Evolutionary conservation across 1,140 invertebrate genomes (phyloP).

Genomic region (Dendroctonus ponderosae): DNA sequence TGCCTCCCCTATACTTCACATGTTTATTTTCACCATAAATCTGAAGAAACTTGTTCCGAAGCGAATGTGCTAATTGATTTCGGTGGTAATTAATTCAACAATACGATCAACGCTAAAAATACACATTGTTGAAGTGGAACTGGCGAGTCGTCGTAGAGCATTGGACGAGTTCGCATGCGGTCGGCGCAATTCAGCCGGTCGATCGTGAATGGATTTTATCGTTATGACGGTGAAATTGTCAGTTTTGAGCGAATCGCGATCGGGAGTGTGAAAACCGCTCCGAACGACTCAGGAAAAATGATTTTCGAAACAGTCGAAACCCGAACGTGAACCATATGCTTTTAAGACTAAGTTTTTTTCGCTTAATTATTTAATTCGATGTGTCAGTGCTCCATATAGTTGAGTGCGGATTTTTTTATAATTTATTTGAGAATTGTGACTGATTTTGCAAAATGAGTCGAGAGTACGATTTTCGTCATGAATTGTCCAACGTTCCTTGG

Average conservation of each 20-base stretch:
- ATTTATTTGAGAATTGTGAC: conserved; percentile 18
- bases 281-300: conserved; percentile 6
- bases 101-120: conserved; percentile 32
- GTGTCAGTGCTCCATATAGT: too few species aligned
- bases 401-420: conserved; percentile 4
- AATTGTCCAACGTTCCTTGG: conserved; percentile 45
- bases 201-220: conserved; percentile 22
- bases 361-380: too few species aligned
- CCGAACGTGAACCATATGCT: too few species aligned
- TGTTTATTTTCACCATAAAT: too few species aligned
- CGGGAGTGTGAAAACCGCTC: conserved; percentile 5
- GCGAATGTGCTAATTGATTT: conserved; percentile 14
- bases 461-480: conserved; percentile 44
- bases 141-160: neutral
- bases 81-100: conserved; percentile 14
- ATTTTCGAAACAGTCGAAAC: too few species aligned
- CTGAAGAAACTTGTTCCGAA: too few species aligned
- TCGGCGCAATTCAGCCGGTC: conserved; percentile 17
- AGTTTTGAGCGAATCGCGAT: conserved; percentile 18
- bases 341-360: too few species aligned
- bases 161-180: conserved; percentile 10
- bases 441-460: conserved; percentile 32
- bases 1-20: too few species aligned
- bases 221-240: conserved; percentile 7
- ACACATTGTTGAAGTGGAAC: conserved; percentile 5